These are phyloP conservation scores for Cyanistes caeruleus DNA, from an alignment of 2,113 vertebrate genomes.

Conservation along the genomic window DNA sequence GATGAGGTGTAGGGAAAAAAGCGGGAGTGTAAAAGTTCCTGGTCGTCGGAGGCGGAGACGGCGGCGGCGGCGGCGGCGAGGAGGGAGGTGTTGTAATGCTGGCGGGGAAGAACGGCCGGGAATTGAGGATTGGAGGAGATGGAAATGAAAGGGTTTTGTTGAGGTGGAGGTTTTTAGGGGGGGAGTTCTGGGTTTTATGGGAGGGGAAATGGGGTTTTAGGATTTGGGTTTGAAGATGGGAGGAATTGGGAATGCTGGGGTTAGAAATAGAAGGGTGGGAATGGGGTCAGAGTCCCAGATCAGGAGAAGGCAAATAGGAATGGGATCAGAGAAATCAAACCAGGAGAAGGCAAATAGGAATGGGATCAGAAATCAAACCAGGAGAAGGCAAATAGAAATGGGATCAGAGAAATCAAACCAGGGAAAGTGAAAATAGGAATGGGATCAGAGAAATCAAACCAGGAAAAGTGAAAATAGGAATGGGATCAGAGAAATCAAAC, in stretches of 20 bases:
- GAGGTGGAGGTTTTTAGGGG: neutral
- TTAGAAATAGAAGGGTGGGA: neutral
- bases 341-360: neutral
- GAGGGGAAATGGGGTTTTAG: neutral
- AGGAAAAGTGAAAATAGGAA: neutral
- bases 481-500: rapidly evolving
- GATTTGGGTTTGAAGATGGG: neutral
- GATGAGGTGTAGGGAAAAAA: constrained; percentile 94
- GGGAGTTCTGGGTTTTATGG: neutral
- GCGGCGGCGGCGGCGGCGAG: constrained; percentile 92
- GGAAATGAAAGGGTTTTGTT: neutral
- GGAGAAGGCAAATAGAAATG: neutral
- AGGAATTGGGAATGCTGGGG: neutral
- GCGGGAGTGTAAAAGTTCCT: constrained; percentile 90
- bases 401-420: rapidly evolving
- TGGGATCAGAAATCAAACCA: rapidly evolving
- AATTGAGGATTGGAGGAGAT: no score
- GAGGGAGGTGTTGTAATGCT: constrained; percentile 95
- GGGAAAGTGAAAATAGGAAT: neutral
- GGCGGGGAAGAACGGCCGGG: neutral
- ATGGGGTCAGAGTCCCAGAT: rapidly evolving
- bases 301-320: neutral
- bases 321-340: neutral
- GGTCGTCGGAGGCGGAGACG: constrained; percentile 90
- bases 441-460: rapidly evolving